Percentiles rank a stretch among this genome's conserved stretches.
phyloP scores from a whole-genome alignment of 1,140 invertebrate genomes.

The Aphaenogaster rudis region DNA sequence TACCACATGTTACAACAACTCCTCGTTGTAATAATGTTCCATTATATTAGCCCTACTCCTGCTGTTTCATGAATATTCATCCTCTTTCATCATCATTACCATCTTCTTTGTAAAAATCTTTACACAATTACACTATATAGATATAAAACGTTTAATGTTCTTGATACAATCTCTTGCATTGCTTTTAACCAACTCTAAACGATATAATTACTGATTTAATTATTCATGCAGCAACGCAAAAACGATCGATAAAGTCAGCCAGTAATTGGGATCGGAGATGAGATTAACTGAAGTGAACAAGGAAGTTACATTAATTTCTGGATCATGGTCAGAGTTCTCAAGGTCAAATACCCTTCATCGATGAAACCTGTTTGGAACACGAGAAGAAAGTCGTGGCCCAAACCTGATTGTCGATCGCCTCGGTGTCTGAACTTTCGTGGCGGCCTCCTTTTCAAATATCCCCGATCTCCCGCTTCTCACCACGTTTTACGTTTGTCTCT shows the following conservation, averaged over 20 bases:
- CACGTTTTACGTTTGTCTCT: conserved; percentile 47
- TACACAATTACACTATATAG: neutral
- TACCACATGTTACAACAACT: conserved; percentile 14
- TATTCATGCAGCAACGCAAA: neutral
- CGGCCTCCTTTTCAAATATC: conserved; percentile 68
- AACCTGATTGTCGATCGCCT: conserved; percentile 68
- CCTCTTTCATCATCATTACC: neutral
- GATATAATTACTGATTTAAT: neutral
- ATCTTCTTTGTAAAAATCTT: neutral
- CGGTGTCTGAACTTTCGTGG: conserved; percentile 56
- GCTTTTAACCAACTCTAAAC: neutral
- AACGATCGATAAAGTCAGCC: neutral
- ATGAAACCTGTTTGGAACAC: conserved; percentile 66
- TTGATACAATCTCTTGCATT: neutral
- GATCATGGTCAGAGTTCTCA: conserved; percentile 49
- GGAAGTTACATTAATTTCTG: conserved; percentile 22
- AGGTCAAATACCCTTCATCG: conserved; percentile 51
- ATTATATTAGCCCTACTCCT: conserved; percentile 1
- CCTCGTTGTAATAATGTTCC: neutral
- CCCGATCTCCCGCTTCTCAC: conserved; percentile 26
- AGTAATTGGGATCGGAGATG: neutral
- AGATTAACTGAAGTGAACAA: neutral
- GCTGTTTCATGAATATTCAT: conserved; percentile 20
- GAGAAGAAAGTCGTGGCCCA: conserved; percentile 73
- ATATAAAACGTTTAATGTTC: neutral